Base-by-base conservation (phyloP, 1,140 invertebrate species). In the Dolichoris vasculosae region DNA sequence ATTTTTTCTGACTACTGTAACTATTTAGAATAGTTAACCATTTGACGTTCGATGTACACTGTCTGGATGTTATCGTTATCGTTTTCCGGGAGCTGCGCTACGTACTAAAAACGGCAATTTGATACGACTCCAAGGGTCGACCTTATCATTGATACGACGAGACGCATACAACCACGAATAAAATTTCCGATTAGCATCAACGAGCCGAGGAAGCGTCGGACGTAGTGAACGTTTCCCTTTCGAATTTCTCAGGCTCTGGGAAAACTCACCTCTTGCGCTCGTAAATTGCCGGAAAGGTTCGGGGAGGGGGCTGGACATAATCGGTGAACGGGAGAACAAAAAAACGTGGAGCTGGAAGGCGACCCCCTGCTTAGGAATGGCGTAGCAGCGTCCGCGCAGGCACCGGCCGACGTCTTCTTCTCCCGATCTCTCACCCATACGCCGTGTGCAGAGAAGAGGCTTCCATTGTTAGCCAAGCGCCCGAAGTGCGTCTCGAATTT, bases 401-500 rank as follows among this genome's bases (percentile, higher is more conserved):
- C 69, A 69, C 67, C 67, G 38, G 67, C 67, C 9, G 30, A 38
- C 67, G 7, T 38, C 67, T 38, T 38, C 67, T 38, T 38, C 13
- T 40, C 35, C 20, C 2, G 32, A 35, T 38, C 67, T 38, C 67
- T 69, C 67, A 69, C 32, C 40, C 40, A 0, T 38, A 15, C 32
- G n/a, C 63, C n/a, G 59, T 30, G 26, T 17, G 48, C 55, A 26
- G 20, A 59, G 23, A 6, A 23, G 55, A 26, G 23, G 9, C 7
- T 26, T 40, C 69, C 69, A 40, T 73, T 43, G 69, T 73, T n/a
- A 17, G 38, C 8, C 64, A 9, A 40, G 81, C 38, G 38, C 35
- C 9, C 63, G 26, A 38, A 69, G n/a, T 51, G 32, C 48, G 63
- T 30, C 46, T 83, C 81, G 81, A 75, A 75, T 83, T 75, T 51